Conservation (phyloP, 2,888 invertebrate genomes). For the Achlya flavicornis region DNA sequence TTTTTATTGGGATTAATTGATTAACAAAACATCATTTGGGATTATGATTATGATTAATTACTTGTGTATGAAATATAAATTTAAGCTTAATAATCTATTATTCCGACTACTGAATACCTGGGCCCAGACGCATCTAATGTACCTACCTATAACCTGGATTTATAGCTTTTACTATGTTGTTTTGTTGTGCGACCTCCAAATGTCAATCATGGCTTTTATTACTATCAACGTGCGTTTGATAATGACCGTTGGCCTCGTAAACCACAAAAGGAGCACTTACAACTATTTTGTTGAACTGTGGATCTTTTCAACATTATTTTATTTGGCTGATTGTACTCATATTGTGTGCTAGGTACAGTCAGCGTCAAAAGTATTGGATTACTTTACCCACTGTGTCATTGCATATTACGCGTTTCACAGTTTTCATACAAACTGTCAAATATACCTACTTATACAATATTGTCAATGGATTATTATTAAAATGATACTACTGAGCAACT, state of each 20-base stretch:
- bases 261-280: conserved; percentile 22
- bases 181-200: conserved; percentile 47
- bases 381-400: no score
- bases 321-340: conserved; percentile 1
- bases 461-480: no score
- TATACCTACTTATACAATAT: no score
- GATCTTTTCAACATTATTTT: background rate
- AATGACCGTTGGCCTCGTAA: conserved; percentile 54
- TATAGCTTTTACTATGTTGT: conserved; percentile 47
- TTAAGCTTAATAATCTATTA: conserved; percentile 14
- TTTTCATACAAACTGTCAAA: no score
- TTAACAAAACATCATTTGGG: no score
- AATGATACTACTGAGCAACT: no score
- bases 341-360: background rate
- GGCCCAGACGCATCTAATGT: conserved; percentile 41
- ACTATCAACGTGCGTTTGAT: conserved; percentile 48
- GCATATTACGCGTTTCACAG: no score
- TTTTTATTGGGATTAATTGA: no score
- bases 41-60: no score
- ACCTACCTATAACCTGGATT: conserved; percentile 47
- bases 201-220: conserved; percentile 57
- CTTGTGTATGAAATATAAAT: no score
- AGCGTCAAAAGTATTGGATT: no score
- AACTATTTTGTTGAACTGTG: conserved; percentile 12
- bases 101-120: conserved; percentile 18